Evolutionary conservation across 2,797 vertebrate species (phyloP), one percentile per base, ranked within the genome.

Genomic region (Anolis apletophallus): DNA sequence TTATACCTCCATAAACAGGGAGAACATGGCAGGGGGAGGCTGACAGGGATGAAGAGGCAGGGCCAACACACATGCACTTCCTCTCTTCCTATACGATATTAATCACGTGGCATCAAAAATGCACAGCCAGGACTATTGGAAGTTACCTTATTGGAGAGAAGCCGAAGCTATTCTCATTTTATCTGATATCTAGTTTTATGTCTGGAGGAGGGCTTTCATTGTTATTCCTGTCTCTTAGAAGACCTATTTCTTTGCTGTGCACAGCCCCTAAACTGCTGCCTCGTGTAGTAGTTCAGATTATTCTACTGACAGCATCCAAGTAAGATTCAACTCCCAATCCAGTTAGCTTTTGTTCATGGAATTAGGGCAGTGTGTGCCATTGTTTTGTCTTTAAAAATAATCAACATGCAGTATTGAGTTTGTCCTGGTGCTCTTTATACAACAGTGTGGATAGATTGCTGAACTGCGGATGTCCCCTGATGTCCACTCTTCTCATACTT

Each of bases 401-500:
- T 8, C 1, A 4, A 34, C 36, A 73, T 11, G 10, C 11, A 40
- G 36, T 23, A 36, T 40, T 46, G 36, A 46, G 36, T 10, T 9
- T 40, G 10, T 19, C 19, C 36, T 23, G 34, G 0, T 86, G 3
- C 32, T 72, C n/a, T 32, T 5, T 88, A 86, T 85, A 50, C 54
- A 89, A 68, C 0, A 36, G 1, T 26, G 59, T 16, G 1, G 1
- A 86, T 84, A 55, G 14, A 9, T 80, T 82, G 29, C 13, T 21
- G 32, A 3, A 36, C 21, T 16, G 1, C 76, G 23, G 34, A 81
- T 84, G 67, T 87, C 40, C 69, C 0, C 64, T 78, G 32, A 13
- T 86, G 34, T 74, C 75, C 83, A 6, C 80, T 2, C 46, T 34
- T 23, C 52, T 59, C 64, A 85, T 81, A 72, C 19, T n/a, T 87